Base-by-base conservation (phyloP, 2,888 invertebrate genomes). In the Carabus problematicus region DNA sequence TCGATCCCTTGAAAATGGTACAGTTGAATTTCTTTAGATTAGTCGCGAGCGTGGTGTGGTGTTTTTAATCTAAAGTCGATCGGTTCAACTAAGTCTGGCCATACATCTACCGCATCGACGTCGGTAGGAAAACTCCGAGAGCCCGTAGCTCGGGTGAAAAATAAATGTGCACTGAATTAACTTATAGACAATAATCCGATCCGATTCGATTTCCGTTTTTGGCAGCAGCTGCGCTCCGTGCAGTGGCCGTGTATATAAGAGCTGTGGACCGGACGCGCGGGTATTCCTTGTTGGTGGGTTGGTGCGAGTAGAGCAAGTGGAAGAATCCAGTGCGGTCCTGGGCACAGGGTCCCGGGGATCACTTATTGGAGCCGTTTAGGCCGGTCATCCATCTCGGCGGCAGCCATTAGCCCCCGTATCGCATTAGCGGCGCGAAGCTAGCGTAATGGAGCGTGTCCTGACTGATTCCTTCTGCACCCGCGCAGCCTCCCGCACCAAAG, bases 341-440 rank as follows among this genome's bases (percentile, higher is more conserved):
- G 52, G 19, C 3, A 3, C 29, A 56, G 18, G 11, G n/a, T 18
- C 3, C 2, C 39, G 2, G 7, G 47, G 49, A 40, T 58, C 59
- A 59, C 59, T 58, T 66, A 66, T 59, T 67, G 67, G 54, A 66
- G 58, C 49, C 67, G 67, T 67, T 67, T 67, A 67, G 67, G 67
- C 67, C 52, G 76, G 76, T 79, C 79, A 81, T 82, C 80, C 79
- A 82, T 80, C 80, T 81, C 80, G 78, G 79, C 78, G 78, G 78
- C 79, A 77, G 79, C 81, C 80, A 81, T 81, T 81, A 81, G 78
- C 80, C 79, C 79, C 79, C 79, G 79, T 80, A 79, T 79, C 79
- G 80, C 78, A 72, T 81, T 80, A 80, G 78, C 77, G 77, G 70
- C 69, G 63, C 72, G 70, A 63, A 68, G 66, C 70, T 70, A 74